phyloP scores from a whole-genome alignment of 2,113 vertebrate species.

The Parus major region DNA sequence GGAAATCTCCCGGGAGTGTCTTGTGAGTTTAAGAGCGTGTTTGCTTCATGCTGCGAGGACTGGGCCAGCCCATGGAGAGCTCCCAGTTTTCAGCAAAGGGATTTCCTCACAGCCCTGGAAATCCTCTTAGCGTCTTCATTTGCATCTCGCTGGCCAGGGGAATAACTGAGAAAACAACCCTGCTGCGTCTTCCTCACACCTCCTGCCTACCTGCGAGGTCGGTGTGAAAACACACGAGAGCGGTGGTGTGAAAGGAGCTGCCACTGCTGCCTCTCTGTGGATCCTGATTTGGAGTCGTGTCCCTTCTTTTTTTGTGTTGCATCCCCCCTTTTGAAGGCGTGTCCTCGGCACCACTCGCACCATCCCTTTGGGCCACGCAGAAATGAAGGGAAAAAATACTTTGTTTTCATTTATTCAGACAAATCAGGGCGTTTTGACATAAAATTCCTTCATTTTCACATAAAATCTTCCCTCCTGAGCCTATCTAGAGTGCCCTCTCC shows the following conservation, averaged over 20 bases:
- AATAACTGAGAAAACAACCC: background rate
- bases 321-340: fast-evolving
- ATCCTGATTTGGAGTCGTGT: fast-evolving
- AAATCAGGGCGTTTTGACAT: background rate
- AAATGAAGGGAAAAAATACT: background rate
- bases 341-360: fast-evolving
- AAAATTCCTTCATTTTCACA: background rate
- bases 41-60: background rate
- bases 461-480: background rate
- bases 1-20: background rate
- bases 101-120: background rate
- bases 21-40: fast-evolving
- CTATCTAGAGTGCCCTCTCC: background rate
- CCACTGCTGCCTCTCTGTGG: fast-evolving
- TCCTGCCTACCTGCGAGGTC: background rate
- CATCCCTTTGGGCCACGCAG: background rate
- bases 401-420: background rate
- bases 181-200: background rate
- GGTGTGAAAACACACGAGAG: fast-evolving
- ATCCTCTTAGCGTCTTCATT: background rate
- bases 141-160: background rate
- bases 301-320: background rate
- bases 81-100: background rate
- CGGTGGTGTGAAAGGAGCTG: background rate
- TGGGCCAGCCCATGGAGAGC: background rate